Evolutionary conservation across 2,888 invertebrate genomes (phyloP), one percentile per base, ranked within the genome.

Genomic region (Boloria euphrosyne): DNA sequence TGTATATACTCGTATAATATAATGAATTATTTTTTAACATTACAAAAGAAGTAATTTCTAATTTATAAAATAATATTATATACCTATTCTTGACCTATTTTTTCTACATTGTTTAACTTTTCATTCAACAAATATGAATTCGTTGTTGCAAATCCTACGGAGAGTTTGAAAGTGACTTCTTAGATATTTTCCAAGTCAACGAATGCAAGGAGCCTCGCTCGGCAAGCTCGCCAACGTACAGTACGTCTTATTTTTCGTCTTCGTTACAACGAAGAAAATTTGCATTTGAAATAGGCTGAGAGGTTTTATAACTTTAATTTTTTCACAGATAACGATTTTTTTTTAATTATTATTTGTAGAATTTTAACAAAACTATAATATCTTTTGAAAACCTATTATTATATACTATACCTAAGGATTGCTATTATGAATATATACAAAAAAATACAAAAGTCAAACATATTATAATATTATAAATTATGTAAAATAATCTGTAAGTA

Each of bases 221-320:
- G 83, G 82, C 84, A 84, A 84, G 87, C 83, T 85, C 81, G 75
- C 74, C 83, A 85, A 85, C 82, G 84, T 85, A 81, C 81, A 83
- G 84, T 85, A 81, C 81, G 84, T 84, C 88, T 89, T 87, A 86
- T 88, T 87, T 86, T 84, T 67, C 83, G n/a, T n/a, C n/a, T n/a
- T n/a, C n/a, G 85, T 86, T 87, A 88, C 87, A 84, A 81, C 83
- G 85, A 78, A 83, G 80, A 80, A 86, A 86, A 89, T 89, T 89
- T 89, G 88, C 88, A 89, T 89, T 89, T 84, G 83, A 85, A 89
- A 85, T 85, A 84, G 84, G 84, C 84, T 79, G 82, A 83, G 80
- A 80, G 86, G 85, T 89, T 85, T 82, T 74, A 77, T 70, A 74
- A 72, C 80, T 83, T 82, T 85, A 80, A 80, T 3, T 38, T 85